phyloP scores from a whole-genome alignment of 2,888 invertebrate genomes.

The Saturnia pavonia region DNA sequence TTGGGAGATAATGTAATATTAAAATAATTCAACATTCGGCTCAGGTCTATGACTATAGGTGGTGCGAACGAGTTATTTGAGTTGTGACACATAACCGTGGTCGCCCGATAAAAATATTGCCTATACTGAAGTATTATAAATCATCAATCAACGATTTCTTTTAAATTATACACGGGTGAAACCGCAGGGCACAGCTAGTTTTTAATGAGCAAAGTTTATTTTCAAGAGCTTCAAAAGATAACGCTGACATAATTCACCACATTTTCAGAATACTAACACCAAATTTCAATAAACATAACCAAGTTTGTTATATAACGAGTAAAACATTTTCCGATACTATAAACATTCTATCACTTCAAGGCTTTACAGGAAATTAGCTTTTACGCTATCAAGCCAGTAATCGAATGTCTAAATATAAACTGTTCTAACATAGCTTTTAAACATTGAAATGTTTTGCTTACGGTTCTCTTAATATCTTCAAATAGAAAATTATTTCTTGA shows the following conservation, averaged over 20 bases:
- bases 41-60: too few species aligned
- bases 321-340: not conserved
- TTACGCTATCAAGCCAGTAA: slow-evolving; percentile 10
- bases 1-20: too few species aligned
- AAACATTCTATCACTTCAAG: slow-evolving; percentile 14
- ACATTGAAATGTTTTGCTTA: not conserved
- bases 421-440: not conserved
- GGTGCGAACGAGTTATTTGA: too few species aligned
- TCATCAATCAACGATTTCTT: too few species aligned
- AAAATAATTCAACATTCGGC: too few species aligned
- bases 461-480: not conserved
- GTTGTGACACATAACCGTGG: too few species aligned
- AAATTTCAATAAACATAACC: not conserved
- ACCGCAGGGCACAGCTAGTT: too few species aligned
- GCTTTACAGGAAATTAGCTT: slow-evolving; percentile 15
- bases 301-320: not conserved
- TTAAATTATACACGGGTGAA: too few species aligned
- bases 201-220: too few species aligned
- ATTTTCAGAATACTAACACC: not conserved
- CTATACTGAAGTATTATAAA: too few species aligned
- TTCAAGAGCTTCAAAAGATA: not conserved
- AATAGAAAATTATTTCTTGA: not conserved
- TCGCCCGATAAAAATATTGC: too few species aligned
- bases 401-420: slow-evolving; percentile 12
- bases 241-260: not conserved